Conservation (phyloP, 2,888 invertebrate genomes). For the Hypsopygia costalis region DNA sequence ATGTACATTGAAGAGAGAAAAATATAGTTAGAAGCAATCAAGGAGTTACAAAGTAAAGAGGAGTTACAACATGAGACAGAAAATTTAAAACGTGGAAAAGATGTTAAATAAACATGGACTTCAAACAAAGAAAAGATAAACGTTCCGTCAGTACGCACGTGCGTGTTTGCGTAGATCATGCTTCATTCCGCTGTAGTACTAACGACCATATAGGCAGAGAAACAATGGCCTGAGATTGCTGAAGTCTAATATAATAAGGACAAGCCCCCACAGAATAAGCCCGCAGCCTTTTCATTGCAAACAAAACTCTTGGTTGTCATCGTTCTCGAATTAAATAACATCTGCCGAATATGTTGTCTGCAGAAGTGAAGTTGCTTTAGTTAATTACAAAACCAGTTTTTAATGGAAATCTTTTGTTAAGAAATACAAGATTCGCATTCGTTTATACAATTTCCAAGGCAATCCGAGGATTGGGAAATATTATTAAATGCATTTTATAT, state of each 20-base stretch:
- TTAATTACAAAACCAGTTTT: conserved; percentile 41
- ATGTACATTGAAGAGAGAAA: neutral
- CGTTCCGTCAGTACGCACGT: conserved; percentile 55
- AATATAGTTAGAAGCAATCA: neutral
- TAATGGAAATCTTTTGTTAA: conserved; percentile 35
- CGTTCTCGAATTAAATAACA: conserved; percentile 39
- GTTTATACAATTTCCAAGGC: conserved; percentile 18
- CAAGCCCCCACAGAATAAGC: conserved; percentile 22
- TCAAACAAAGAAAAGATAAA: conserved; percentile 51
- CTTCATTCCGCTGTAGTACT: conserved; percentile 20
- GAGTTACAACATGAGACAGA: too few relatives aligned
- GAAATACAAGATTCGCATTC: conserved; percentile 27
- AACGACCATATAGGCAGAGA: conserved; percentile 22
- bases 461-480: conserved; percentile 25
- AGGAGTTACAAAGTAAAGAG: neutral
- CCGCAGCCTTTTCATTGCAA: conserved; percentile 23
- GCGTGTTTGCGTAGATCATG: conserved; percentile 49
- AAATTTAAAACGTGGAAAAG: conserved; percentile 21
- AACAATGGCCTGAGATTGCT: conserved; percentile 25
- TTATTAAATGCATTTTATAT: conserved; percentile 5
- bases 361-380: conserved; percentile 25
- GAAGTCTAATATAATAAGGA: conserved; percentile 23
- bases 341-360: conserved; percentile 33
- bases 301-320: conserved; percentile 28
- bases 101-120: conserved; percentile 42